Evolutionary conservation across 1,140 invertebrate genomes (phyloP), one percentile per base, ranked within the genome.

Genomic region (Octopus bimaculoides): DNA sequence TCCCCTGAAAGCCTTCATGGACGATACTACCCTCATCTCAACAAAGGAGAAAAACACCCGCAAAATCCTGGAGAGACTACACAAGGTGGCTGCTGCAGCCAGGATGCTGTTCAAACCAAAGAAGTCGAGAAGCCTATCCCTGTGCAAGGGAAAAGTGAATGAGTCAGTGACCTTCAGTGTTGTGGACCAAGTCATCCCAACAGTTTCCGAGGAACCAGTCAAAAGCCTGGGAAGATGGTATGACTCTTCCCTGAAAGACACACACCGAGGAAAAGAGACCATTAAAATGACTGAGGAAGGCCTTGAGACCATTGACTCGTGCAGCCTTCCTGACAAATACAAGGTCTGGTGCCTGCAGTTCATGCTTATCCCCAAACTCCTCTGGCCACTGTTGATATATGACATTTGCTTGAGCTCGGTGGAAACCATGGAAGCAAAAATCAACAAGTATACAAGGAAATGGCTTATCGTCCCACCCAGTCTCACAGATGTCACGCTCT

Each of bases 321-420:
- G n/a, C n/a, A n/a, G n/a, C n/a, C n/a, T n/a, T n/a, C n/a, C n/a
- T n/a, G 56, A 12, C 66, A 69, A 6, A 69, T 69, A 14, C 66
- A 69, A 5, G 12, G 12, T 5, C 66, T 61, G 56, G 14, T 61
- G 56, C 56, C 56, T 61, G 56, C 14, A 61, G 56, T 61, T 61
- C 56, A 61, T 61, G 56, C 56, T 61, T 14, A 61, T 14, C 56
- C 14, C 78, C 12, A 75, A 75, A 69, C 53, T 79, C 66, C 78
- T 75, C 8, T 79, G 78, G 78, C 78, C 78, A n/a, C 78, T 79
- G 9, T 14, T 79, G 66, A 20, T 75, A 75, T 74, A 79, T 1
- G 69, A 79, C 12, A 75, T 79, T 20, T 17, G 52, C 71, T 41
- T 66, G 52, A 79, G 69, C 52, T 75, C 20, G 10, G 52, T 74